These are phyloP conservation scores for Andrena minutula DNA, from an alignment of 2,888 invertebrate species.

Conservation along the genomic window DNA sequence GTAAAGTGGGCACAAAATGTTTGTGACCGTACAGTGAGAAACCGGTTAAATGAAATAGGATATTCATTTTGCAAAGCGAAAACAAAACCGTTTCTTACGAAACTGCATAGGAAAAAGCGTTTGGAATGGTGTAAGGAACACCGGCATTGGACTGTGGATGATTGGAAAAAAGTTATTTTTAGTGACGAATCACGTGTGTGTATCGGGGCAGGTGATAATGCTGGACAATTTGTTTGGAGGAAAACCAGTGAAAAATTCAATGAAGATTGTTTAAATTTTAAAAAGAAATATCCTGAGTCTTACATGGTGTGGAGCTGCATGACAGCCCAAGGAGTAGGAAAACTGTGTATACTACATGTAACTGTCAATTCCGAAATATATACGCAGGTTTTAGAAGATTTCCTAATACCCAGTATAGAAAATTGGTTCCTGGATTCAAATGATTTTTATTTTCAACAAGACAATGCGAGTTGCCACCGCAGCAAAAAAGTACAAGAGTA, in stretches of 20 bases:
- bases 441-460: neutral
- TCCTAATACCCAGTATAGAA: neutral
- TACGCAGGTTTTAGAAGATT: neutral
- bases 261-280: too few relatives aligned
- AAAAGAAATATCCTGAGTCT: too few relatives aligned
- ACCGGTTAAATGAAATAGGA: too few relatives aligned
- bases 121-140: neutral
- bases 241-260: too few relatives aligned
- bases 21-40: too few relatives aligned
- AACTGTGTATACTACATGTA: too few relatives aligned
- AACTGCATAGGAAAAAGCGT: neutral
- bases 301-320: too few relatives aligned
- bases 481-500: neutral
- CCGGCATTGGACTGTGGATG: neutral
- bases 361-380: too few relatives aligned
- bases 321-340: too few relatives aligned
- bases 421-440: neutral
- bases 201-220: too few relatives aligned
- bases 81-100: neutral
- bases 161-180: neutral
- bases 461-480: neutral
- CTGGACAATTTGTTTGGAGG: too few relatives aligned
- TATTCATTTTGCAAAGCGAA: neutral
- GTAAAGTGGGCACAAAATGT: too few relatives aligned
- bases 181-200: neutral